A percentile compares a stretch with the other conserved stretches of the same genome.
phyloP scores from a whole-genome alignment of 2,797 vertebrate species.

The Masticophis lateralis region DNA sequence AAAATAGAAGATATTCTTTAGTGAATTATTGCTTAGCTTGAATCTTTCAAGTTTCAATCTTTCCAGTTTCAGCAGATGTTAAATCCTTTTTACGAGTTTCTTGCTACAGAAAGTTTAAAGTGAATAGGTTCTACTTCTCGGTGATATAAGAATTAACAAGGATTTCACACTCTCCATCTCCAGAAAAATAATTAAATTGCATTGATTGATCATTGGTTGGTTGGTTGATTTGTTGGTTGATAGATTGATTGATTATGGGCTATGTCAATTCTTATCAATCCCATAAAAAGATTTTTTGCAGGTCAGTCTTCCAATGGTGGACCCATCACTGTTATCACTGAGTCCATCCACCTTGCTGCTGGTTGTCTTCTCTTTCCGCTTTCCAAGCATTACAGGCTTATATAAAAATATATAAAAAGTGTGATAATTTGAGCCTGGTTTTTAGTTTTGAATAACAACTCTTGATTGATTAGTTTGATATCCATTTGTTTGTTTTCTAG shows the following conservation, averaged over 20 bases:
- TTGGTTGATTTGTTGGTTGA: no score
- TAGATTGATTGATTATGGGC: neutral
- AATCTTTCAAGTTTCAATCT: conserved; percentile 50
- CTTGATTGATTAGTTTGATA: neutral
- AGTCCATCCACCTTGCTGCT: neutral
- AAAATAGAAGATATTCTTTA: conserved; percentile 45
- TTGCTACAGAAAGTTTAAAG: conserved; percentile 42
- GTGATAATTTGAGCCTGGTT: neutral
- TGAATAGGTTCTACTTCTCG: conserved; percentile 35
- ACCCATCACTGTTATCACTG: neutral
- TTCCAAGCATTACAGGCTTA: neutral
- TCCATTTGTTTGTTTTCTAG: neutral
- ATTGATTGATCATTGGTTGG: neutral
- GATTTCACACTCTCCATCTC: neutral
- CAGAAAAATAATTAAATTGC: neutral
- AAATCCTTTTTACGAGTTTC: conserved; percentile 52
- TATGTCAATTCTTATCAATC: neutral
- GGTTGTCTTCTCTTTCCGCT: neutral
- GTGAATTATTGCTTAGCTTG: conserved; percentile 48
- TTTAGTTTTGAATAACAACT: neutral
- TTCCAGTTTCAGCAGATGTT: conserved; percentile 49
- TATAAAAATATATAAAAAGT: neutral
- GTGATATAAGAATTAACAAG: conserved; percentile 10
- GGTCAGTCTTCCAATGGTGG: neutral
- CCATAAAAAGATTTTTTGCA: neutral